Evolutionary conservation across 2,797 vertebrate genomes (phyloP).

Genomic region (Coreius guichenoti): DNA sequence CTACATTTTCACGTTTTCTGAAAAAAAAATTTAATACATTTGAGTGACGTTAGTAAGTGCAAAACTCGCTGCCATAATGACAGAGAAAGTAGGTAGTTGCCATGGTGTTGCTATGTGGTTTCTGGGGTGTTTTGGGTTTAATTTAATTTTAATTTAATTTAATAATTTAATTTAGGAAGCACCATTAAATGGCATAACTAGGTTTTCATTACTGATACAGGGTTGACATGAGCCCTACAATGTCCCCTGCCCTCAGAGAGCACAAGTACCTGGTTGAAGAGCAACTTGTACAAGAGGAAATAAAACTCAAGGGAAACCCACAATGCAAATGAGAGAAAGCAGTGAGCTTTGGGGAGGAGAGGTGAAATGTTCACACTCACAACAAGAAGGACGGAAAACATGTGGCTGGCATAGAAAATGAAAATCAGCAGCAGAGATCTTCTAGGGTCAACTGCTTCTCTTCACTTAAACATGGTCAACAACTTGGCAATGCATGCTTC

Average conservation of each 20-base stretch:
- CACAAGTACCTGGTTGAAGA: background rate
- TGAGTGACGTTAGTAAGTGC: background rate
- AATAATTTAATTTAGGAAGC: background rate
- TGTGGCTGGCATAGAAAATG: background rate
- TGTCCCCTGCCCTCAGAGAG: background rate
- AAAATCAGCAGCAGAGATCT: conserved; percentile 3
- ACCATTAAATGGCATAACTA: background rate
- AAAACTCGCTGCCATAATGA: background rate
- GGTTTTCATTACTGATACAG: background rate
- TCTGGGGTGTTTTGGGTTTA: background rate
- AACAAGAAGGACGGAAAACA: conserved; percentile 7
- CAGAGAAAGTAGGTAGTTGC: background rate
- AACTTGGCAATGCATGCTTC: conserved; percentile 2
- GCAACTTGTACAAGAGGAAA: conserved; percentile 25
- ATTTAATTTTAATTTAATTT: no score
- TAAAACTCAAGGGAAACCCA: background rate
- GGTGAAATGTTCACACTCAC: background rate
- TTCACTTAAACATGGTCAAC: conserved; percentile 6
- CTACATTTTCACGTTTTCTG: background rate
- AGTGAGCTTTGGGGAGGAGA: background rate
- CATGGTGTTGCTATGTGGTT: background rate
- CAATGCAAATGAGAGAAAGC: conserved; percentile 38
- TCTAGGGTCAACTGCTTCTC: background rate
- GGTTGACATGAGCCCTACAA: background rate
- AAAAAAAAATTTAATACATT: background rate